These are phyloP conservation scores for Drosophila punjabiensis DNA, from an alignment of 1,140 invertebrate species.

Conservation along the genomic window DNA sequence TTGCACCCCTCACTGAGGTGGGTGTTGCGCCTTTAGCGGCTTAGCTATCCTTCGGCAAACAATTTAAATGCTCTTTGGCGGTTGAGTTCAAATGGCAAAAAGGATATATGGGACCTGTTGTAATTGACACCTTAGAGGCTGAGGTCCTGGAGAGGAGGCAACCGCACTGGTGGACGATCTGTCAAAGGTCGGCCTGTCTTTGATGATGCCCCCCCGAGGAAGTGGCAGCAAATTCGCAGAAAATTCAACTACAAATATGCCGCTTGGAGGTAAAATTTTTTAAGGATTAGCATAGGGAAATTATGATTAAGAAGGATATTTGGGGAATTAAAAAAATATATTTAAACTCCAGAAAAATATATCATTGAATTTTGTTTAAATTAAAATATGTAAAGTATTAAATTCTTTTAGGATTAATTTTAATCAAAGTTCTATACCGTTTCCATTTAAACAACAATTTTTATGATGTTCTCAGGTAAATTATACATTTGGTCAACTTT, in stretches of 20 bases:
- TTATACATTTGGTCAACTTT: no score
- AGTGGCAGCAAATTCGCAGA: conserved; percentile 17
- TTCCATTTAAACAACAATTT: no score
- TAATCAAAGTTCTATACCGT: no score
- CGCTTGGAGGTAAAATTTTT: background rate
- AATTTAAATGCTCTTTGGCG: conserved; percentile 27
- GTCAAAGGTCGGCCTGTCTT: conserved; percentile 34
- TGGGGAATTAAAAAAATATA: background rate
- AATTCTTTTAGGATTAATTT: no score
- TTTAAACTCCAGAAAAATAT: background rate
- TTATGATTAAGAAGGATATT: conserved; percentile 5
- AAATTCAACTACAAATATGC: conserved; percentile 17
- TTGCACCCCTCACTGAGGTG: conserved; percentile 66
- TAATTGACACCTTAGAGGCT: conserved; percentile 72
- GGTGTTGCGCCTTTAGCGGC: conserved; percentile 80
- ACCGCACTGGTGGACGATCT: conserved; percentile 48
- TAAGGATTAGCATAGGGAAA: conserved; percentile 6
- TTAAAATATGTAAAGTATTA: no score
- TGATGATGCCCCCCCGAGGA: conserved; percentile 28
- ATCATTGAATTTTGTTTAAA: no score
- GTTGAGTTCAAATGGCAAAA: conserved; percentile 32
- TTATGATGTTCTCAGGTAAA: no score
- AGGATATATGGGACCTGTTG: conserved; percentile 22
- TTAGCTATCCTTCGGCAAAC: conserved; percentile 52
- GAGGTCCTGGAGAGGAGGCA: conserved; percentile 14